Evolutionary conservation across 2,797 vertebrate genomes (phyloP).

Genomic region (Cryptoblepharus egeriae): DNA sequence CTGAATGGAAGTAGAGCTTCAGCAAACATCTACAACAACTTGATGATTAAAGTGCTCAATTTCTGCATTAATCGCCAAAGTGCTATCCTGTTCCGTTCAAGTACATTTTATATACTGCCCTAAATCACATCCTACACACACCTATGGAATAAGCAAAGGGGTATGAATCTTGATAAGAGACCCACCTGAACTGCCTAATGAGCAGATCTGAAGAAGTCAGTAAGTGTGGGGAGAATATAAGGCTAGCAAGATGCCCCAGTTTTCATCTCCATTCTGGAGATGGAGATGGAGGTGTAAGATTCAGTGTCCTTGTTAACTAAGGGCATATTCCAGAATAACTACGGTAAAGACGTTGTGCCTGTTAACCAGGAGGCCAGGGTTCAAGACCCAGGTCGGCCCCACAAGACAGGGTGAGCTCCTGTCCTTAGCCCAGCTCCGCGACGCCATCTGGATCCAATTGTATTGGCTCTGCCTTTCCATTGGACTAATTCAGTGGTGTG

Average conservation of each 20-base stretch:
- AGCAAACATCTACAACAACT: neutral
- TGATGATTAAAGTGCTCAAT: neutral
- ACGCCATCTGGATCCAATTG: no score
- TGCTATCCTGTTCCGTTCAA: neutral
- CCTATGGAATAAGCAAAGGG: conserved; percentile 2
- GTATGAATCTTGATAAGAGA: conserved; percentile 29
- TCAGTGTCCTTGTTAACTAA: no score
- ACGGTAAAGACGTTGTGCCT: no score
- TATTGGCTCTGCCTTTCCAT: no score
- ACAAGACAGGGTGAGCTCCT: no score
- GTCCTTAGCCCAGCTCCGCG: no score
- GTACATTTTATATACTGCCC: neutral
- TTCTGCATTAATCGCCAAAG: neutral
- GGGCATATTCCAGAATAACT: no score
- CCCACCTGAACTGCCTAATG: conserved; percentile 4
- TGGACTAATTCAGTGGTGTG: no score
- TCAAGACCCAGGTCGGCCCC: no score
- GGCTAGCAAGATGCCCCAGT: neutral
- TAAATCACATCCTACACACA: neutral
- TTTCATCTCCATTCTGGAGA: neutral
- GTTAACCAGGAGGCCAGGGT: no score
- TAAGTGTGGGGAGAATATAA: conserved; percentile 14
- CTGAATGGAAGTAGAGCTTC: neutral
- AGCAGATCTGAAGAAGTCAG: conserved; percentile 31
- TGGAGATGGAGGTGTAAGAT: neutral